Evolutionary conservation across 2,797 vertebrate genomes (phyloP).

Genomic region (Micropoecilia bifurca): DNA sequence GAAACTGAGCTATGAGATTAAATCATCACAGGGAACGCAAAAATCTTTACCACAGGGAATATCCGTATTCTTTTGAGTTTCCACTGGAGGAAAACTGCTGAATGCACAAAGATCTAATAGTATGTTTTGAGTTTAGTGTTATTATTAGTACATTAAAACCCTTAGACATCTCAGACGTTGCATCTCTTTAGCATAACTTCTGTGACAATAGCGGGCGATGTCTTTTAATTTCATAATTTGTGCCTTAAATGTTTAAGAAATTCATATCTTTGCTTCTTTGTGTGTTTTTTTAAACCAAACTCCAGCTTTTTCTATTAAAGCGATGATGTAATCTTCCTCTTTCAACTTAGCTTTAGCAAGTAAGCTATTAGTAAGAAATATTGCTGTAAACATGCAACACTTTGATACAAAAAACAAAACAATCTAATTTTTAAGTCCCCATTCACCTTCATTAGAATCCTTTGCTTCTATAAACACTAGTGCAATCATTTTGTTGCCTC

Average conservation of each 20-base stretch:
- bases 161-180: neutral
- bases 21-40: slow-evolving; percentile 32
- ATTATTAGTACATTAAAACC: neutral
- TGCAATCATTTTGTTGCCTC: slow-evolving; percentile 27
- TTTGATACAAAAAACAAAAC: neutral
- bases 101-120: neutral
- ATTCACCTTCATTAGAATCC: slow-evolving; percentile 22
- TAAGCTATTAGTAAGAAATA: neutral
- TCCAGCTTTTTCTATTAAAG: neutral
- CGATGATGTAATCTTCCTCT: neutral
- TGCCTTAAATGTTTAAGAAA: neutral
- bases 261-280: neutral
- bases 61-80: slow-evolving; percentile 8
- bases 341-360: neutral
- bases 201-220: neutral
- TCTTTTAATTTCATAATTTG: neutral
- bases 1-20: slow-evolving; percentile 9
- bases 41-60: neutral
- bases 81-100: neutral
- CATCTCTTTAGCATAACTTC: neutral
- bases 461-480: slow-evolving; percentile 13
- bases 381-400: neutral
- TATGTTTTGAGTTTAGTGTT: neutral
- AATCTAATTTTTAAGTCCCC: neutral
- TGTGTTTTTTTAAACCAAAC: neutral